Evolutionary conservation across 2,113 vertebrate species (phyloP).

Genomic region (Myotis lucifugus): DNA sequence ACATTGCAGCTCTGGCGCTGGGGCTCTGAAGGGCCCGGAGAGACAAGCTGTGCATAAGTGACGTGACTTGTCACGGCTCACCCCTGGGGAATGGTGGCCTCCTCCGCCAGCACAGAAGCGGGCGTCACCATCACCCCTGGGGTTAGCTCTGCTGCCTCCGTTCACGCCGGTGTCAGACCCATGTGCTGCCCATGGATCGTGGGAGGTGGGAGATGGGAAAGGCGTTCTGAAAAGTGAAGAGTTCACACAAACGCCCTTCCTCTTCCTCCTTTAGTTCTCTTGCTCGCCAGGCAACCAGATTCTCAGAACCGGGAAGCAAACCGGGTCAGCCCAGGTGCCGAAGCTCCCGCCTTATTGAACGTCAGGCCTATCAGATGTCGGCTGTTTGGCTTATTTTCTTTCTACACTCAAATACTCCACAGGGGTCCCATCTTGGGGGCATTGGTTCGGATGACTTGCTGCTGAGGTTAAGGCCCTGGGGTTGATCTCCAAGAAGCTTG

Average conservation of each 20-base stretch:
- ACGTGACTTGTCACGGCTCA: not conserved
- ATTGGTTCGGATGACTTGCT: not conserved
- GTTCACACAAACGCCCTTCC: not conserved
- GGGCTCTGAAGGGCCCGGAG: not conserved
- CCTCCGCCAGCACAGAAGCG: not conserved
- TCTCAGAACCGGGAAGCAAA: not conserved
- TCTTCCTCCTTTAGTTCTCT: not conserved
- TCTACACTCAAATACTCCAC: not conserved
- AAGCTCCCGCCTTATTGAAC: not conserved
- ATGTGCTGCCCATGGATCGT: rapidly evolving
- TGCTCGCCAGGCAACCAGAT: too few species aligned
- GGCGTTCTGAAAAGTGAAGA: not conserved
- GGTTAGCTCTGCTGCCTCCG: not conserved
- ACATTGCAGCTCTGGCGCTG: not conserved
- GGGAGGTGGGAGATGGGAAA: not conserved
- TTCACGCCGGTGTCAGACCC: not conserved
- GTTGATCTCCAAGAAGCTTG: not conserved
- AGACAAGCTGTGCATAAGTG: rapidly evolving
- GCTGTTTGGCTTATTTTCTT: not conserved
- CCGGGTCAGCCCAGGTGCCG: not conserved
- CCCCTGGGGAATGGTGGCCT: not conserved
- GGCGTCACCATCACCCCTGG: not conserved
- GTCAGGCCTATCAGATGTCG: not conserved
- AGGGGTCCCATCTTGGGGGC: rapidly evolving
- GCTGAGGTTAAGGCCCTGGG: not conserved